A percentile compares a stretch with the other conserved stretches of the same genome.
phyloP scores from a whole-genome alignment of 1,140 invertebrate species.

The Hermatobates lingyangjiaoensis region DNA sequence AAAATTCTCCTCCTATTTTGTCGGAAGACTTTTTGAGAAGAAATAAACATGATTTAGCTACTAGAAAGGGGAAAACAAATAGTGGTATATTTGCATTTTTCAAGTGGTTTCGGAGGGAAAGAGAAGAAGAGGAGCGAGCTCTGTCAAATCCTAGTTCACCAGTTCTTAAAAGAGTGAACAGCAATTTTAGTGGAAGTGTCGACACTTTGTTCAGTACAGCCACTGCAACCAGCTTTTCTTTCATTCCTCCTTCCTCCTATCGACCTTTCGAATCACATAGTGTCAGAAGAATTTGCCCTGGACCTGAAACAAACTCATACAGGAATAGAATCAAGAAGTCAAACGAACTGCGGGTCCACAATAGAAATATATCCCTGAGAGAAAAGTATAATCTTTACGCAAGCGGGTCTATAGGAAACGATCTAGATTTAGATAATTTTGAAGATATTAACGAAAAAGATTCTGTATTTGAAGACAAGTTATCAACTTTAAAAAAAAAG shows the following conservation, averaged over 20 bases:
- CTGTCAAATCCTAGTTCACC: slow-evolving; percentile 9
- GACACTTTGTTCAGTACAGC: slow-evolving; percentile 41
- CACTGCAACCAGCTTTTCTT: slow-evolving; percentile 49
- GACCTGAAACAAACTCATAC: slow-evolving; percentile 36
- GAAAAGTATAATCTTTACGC: slow-evolving; percentile 40
- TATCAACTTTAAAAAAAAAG: slow-evolving; percentile 17
- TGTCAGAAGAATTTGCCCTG: slow-evolving; percentile 25
- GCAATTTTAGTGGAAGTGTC: slow-evolving; percentile 30
- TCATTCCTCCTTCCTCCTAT: slow-evolving; percentile 32
- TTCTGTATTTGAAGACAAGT: neutral
- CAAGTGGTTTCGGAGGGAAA: slow-evolving; percentile 26
- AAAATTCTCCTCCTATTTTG: neutral
- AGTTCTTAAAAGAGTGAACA: slow-evolving; percentile 11
- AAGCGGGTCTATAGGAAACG: slow-evolving; percentile 22
- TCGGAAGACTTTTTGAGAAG: neutral
- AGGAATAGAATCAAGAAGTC: slow-evolving; percentile 36
- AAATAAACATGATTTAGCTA: neutral
- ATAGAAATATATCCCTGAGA: slow-evolving; percentile 35
- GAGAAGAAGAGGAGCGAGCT: slow-evolving; percentile 11
- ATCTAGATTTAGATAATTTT: slow-evolving; percentile 10
- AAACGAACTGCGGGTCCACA: slow-evolving; percentile 30
- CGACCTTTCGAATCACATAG: slow-evolving; percentile 24
- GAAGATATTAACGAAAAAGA: neutral
- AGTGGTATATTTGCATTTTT: slow-evolving; percentile 29
- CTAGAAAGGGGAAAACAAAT: neutral